These are phyloP conservation scores for Lophius americanus DNA, from an alignment of 2,797 vertebrate genomes.

Conservation along the genomic window DNA sequence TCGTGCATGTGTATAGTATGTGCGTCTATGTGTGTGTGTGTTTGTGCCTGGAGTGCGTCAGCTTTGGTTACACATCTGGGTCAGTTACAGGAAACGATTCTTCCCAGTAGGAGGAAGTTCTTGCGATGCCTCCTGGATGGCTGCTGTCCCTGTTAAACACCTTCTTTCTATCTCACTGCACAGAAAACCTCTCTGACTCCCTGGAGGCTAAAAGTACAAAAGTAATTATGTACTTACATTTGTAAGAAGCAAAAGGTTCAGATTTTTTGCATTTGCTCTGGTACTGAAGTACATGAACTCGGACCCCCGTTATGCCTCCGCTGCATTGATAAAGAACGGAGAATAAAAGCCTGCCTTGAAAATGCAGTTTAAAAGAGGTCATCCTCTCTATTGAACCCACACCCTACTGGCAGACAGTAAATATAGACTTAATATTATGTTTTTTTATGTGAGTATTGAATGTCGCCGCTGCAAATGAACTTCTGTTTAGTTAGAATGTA, in stretches of 20 bases:
- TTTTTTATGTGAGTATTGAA: neutral
- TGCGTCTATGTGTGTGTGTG: neutral
- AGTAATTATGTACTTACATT: neutral
- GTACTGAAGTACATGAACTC: too few species aligned
- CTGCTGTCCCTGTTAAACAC: neutral
- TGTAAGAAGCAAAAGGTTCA: too few species aligned
- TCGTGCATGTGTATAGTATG: neutral
- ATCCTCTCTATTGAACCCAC: neutral
- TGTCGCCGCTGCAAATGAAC: neutral
- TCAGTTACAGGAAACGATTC: neutral
- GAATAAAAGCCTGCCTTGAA: neutral
- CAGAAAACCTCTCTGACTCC: neutral
- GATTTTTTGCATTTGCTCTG: too few species aligned
- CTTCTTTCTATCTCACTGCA: neutral
- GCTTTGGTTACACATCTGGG: too few species aligned
- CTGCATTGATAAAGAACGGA: too few species aligned
- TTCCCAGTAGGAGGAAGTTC: neutral
- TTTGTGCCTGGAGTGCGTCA: neutral
- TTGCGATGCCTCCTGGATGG: neutral
- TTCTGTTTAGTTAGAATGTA: neutral
- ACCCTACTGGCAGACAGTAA: neutral
- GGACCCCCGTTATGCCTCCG: too few species aligned
- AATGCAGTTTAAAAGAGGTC: neutral
- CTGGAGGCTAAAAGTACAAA: too few species aligned
- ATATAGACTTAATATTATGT: neutral